Base-by-base conservation (phyloP, 2,113 vertebrate genomes). In the Prionailurus bengalensis region DNA sequence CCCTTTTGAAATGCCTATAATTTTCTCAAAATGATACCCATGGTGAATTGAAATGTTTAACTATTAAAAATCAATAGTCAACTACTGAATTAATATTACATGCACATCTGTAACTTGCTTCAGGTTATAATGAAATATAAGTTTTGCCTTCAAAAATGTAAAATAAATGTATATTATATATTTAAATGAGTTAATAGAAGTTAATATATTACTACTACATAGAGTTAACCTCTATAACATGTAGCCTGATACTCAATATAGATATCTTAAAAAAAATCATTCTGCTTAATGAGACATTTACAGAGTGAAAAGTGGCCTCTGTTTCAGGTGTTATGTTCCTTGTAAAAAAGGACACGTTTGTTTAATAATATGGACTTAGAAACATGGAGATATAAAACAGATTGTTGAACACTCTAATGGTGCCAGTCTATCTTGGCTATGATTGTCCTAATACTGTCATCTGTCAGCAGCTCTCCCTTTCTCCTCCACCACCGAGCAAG, bases 401-500 rank as follows among this genome's bases (percentile, higher is more conserved):
- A 89, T 58, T 97, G 89, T 53, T 90, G 83, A 95, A 55, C 9
- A 81, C 31, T 48, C 61, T 95, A 42, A 95, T 76, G 39, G 55
- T 95, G 68, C 87, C 95, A 71, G 66, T 95, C 94, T 88, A 4
- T 89, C 97, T 96, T 86, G 53, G 91, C 78, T 89, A 1, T 17
- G 68, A 71, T 29, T 61, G 48, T 70, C 78, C 74, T 93, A 90
- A 58, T 80, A 80, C 42, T 25, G 76, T 71, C 65, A 97, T 79
- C 25, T 94, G 63, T 91, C 84, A 36, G 85, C 65, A 71, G 31
- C 65, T 58, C 74, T 33, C 42, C 86, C 5, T 65, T n/a, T 23
- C 89, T 94, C 61, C 68, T 86, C 90, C 92, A 96, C 61, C 80
- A 91, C 16, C 29, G 55, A 96, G 71, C 36, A 97, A 98, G 94